These are phyloP conservation scores for Hemicentrotus pulcherrimus DNA, from an alignment of 35 echinoderm and acorn worm species.

Conservation along the genomic window DNA sequence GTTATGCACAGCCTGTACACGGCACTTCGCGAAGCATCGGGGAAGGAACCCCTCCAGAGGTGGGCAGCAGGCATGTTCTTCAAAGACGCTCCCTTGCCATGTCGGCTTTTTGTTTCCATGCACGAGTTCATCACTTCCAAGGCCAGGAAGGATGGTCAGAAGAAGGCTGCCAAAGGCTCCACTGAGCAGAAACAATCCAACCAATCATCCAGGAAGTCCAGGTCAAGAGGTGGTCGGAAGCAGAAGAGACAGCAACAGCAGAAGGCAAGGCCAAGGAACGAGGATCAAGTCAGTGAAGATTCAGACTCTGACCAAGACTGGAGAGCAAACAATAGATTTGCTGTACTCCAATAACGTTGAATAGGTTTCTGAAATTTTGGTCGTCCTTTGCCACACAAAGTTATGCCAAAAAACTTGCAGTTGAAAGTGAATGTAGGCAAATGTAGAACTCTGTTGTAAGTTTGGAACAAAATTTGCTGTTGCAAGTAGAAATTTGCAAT, in stretches of 20 bases:
- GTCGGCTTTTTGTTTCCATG: not conserved
- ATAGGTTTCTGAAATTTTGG: not conserved
- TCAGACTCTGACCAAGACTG: not conserved
- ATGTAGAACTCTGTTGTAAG: too few species aligned
- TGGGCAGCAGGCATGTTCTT: not conserved
- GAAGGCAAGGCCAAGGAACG: not conserved
- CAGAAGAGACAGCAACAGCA: not conserved
- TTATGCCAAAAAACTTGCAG: too few species aligned
- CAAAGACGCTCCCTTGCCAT: not conserved
- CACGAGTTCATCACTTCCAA: not conserved
- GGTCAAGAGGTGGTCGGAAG: not conserved
- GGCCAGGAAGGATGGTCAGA: not conserved
- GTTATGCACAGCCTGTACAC: slow-evolving; percentile 60
- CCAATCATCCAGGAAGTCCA: not conserved
- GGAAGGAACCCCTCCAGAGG: not conserved
- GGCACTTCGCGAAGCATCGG: slow-evolving; percentile 21
- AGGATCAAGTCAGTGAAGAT: not conserved
- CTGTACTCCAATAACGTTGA: not conserved
- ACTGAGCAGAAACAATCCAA: not conserved
- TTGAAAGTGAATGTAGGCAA: too few species aligned
- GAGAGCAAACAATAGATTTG: not conserved
- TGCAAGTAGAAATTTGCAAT: too few species aligned
- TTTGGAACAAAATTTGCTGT: too few species aligned
- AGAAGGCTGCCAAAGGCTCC: not conserved
- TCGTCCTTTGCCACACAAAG: too few species aligned